Evolutionary conservation across 2,113 vertebrate genomes (phyloP).

Genomic region (Desmodus rotundus): DNA sequence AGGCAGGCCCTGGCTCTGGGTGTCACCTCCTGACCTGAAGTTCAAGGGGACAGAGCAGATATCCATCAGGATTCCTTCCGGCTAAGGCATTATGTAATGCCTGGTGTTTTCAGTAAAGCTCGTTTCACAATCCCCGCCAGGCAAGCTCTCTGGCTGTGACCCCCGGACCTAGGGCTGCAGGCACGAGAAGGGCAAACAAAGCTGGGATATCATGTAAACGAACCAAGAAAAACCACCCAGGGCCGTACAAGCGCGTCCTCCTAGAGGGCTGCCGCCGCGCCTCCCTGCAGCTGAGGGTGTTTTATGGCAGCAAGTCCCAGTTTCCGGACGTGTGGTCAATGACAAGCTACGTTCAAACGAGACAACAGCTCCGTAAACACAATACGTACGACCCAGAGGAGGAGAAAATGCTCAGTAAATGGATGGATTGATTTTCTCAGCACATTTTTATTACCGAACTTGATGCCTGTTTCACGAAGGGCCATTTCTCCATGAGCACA

Average conservation of each 20-base stretch:
- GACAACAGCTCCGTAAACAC: neutral
- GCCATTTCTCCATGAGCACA: accelerated
- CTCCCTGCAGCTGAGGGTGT: neutral
- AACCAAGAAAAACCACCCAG: neutral
- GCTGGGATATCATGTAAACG: neutral
- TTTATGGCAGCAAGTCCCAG: neutral
- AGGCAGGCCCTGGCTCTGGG: too few species aligned
- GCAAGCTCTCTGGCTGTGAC: neutral
- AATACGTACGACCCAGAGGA: neutral
- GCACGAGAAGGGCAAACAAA: neutral
- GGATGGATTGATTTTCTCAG: neutral
- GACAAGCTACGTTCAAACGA: neutral
- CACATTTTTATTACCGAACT: neutral
- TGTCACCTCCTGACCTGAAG: neutral
- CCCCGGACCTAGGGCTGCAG: neutral
- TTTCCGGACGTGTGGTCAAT: too few species aligned
- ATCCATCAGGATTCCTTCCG: neutral
- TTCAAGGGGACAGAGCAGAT: neutral
- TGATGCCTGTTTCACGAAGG: neutral
- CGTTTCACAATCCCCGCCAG: neutral
- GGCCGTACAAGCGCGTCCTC: too few species aligned
- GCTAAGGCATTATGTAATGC: neutral
- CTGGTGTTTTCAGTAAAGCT: neutral
- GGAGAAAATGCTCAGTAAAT: neutral
- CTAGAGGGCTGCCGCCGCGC: neutral